Evolutionary conservation across 2,888 invertebrate genomes (phyloP), one percentile per base, ranked within the genome.

Genomic region (Glomeris marginata): DNA sequence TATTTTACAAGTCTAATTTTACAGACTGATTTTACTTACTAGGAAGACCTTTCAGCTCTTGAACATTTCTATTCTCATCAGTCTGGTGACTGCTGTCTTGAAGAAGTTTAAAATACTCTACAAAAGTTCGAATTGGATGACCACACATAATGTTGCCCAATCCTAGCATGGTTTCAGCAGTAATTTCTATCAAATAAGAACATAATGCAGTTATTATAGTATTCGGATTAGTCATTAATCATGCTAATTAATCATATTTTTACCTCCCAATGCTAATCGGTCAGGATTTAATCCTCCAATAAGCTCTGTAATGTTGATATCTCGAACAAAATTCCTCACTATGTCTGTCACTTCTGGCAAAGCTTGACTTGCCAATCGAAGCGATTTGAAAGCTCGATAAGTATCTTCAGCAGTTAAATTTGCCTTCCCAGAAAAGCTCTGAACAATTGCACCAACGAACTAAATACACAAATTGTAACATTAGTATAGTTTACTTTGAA

Each of bases 141-240:
- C 60, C 60, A 49, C 60, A 60, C 18, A 59, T 45, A 8, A 58
- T 49, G 42, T 58, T 55, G 1, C 59, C 59, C 36, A 54, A 45
- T 20, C 55, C 45, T 2, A 51, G 48, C 21, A 58, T 50, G 1
- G 58, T 52, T 20, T 52, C 45, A 2, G 56, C 51, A 20, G 56
- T 22, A 18, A 49, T 44, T 21, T 49, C 49, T 46, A 38, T 21
- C 18, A 10, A 21, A 11, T 10, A 43, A 16, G n/a, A n/a, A n/a
- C n/a, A n/a, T n/a, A n/a, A n/a, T n/a, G n/a, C n/a, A n/a, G n/a
- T n/a, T n/a, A n/a, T n/a, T n/a, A n/a, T n/a, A n/a, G n/a, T n/a
- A n/a, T n/a, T n/a, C n/a, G n/a, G n/a, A n/a, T n/a, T n/a, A n/a
- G n/a, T n/a, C 11, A 43, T 18, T 18, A 16, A 43, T 8, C 18